Conservation (phyloP, 2,797 vertebrate species). For the Aeoliscus strigatus region DNA sequence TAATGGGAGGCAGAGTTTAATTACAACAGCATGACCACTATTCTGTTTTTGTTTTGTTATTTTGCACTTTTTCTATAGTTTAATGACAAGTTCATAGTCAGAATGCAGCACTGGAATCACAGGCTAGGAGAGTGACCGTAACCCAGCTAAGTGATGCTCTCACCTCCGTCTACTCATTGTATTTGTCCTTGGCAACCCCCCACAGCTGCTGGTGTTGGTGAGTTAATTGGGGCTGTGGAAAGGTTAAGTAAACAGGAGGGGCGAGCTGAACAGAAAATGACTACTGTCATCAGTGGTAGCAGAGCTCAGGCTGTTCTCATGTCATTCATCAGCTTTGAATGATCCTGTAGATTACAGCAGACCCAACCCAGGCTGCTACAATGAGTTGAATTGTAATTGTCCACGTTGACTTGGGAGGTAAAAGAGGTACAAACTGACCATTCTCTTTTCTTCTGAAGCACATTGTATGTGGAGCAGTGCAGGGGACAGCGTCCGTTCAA, state of each 20-base stretch:
- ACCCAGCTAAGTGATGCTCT: constrained; percentile 68
- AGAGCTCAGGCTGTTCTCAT: constrained; percentile 56
- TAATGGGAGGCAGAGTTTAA: too few relatives aligned
- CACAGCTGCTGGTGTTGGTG: constrained; percentile 60
- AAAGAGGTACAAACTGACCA: constrained; percentile 5
- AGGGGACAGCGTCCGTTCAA: constrained; percentile 42
- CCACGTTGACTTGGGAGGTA: constrained; percentile 8
- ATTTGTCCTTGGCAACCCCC: constrained; percentile 74
- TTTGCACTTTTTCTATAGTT: too few relatives aligned
- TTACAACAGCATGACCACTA: too few relatives aligned
- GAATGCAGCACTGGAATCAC: constrained; percentile 49
- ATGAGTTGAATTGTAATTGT: constrained; percentile 30
- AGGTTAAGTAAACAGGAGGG: constrained; percentile 82
- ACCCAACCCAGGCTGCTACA: too few relatives aligned
- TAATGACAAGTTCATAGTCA: constrained; percentile 60
- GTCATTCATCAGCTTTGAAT: constrained; percentile 72
- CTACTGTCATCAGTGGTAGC: constrained; percentile 60
- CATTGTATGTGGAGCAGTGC: neutral
- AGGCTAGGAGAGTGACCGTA: constrained; percentile 61
- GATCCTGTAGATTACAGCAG: too few relatives aligned
- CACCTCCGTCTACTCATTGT: constrained; percentile 74
- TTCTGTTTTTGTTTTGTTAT: too few relatives aligned
- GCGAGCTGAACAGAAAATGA: constrained; percentile 72
- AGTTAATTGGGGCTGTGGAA: constrained; percentile 78
- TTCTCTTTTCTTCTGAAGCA: too few relatives aligned